Evolutionary conservation across 2,113 vertebrate species (phyloP), one percentile per base, ranked within the genome.

Genomic region (Rhea pennata): DNA sequence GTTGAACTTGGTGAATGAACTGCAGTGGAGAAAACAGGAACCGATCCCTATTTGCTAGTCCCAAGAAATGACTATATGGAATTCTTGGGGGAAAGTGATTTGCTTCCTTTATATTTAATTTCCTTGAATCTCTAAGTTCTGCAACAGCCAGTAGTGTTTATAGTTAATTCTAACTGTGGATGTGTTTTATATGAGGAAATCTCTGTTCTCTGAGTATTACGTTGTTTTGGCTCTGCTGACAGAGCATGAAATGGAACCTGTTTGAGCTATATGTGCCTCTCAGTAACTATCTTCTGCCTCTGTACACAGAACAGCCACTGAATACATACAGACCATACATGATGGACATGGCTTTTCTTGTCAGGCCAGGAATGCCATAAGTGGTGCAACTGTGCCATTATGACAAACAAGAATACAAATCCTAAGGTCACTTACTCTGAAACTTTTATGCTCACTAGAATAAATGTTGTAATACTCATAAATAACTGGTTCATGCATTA

Each of bases 401-500:
- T 83, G 97, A 98, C 98, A 98, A 96, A 98, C 97, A 92, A 88
- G 94, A 97, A 97, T 97, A 98, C 96, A 96, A 95, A 93, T 65
- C 96, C 96, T 97, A 85, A 12, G 17, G 87, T 85, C 86, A 81
- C 90, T 97, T 90, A 69, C 62, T 97, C 93, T 95, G 91, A 94
- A 82, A 84, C 73, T 24, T 71, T 74, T 91, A 73, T 74, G 89
- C 86, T 96, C 40, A 91, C 95, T 95, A 97, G 84, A 91, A 94
- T 88, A 96, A 81, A 88, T 84, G 95, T 48, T 96, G 65, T 73
- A 90, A 91, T 88, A 89, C 42, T 97, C 76, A 80, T 95, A 96
- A 94, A 93, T 75, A 96, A 94, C 94, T 97, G 97, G 93, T 97
- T 98, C 99, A 99, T 99, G 99, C 99, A 99, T 98, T 99, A 99